Base-by-base conservation (phyloP, 2,797 vertebrate genomes). In the Coranthus polyacanthus region DNA sequence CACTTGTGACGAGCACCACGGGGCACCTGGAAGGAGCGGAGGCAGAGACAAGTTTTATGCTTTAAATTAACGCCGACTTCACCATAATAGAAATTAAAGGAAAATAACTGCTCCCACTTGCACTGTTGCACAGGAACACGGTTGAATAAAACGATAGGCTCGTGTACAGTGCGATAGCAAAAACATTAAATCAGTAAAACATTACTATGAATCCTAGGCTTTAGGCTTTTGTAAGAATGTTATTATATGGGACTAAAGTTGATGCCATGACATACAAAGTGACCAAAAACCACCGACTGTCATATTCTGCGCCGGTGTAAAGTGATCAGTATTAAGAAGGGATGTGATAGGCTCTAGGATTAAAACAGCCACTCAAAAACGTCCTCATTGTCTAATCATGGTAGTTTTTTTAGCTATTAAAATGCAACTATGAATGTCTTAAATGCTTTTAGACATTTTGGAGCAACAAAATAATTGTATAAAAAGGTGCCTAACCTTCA, bases 1-100 rank as follows among this genome's bases (percentile, higher is more conserved):
- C 85, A 93, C 93, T 62, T 95, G 96, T 67, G 95, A 92, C 12
- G 96, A 94, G 86, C 95, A 95, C 97, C 97, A 97, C 21, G 95
- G 92, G 75, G 94, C 90, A 91, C 95, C 97, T 98, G 86, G 62
- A 43, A 32, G 46, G 16, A 68, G 55, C 26, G 67, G 65, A 78
- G 57, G 42, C 0, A 70, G 37, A 75, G 49, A 58, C 66, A 58
- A 13, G 60, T 53, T 81, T 78, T 60, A 75, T 41, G 65, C 43
- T 64, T 74, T 9, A 52, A 53, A 79, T 75, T 44, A 71, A 46
- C 50, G 58, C 21, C n/a, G 41, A 50, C 34, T 15, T 24, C 54
- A 46, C n/a, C 39, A 39, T 1, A 15, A 46, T 10, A 5, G 1
- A 3, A n/a, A 43, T 2, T 16, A 12, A 4, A 17, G 7, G 10